Evolutionary conservation across 2,797 vertebrate species (phyloP), one percentile per base, ranked within the genome.

Genomic region (Esox lucius): DNA sequence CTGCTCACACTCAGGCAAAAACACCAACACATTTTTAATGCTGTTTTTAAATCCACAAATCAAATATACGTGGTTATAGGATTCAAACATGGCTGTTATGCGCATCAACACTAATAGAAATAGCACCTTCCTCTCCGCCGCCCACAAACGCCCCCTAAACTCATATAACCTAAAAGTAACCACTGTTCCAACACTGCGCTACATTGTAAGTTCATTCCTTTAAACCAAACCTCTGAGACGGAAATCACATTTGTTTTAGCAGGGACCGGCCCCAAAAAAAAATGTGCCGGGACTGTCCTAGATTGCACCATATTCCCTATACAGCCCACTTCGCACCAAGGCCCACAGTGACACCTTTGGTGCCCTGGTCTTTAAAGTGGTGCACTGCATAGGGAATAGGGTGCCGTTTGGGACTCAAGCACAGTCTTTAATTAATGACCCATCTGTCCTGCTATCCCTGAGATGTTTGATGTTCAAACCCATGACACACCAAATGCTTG

Each of bases 371-470:
- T 42, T 42, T 42, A 42, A 9, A 42, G 39, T 42, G 9, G 39
- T 42, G 39, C 5, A 42, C 39, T 9, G 5, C 42, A 39, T 42
- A 42, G 39, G n/a, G 19, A 56, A 56, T 19, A n/a, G 19, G 53
- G 53, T 22, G 8, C n/a, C 53, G 56, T 56, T 56, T 56, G 53
- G 53, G n/a, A 56, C n/a, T 8, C 53, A 4, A 8, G 0, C 84
- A 81, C 85, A 85, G 85, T 91, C 90, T 87, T 91, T 92, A 93
- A 94, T 94, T 92, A 93, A 93, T 93, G 90, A 93, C 92, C 90
- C 91, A 92, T 93, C 91, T 93, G 91, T 90, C 90, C 91, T 84
- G n/a, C n/a, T 56, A 82, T 70, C 85, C 82, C 81, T 84, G 84
- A 86, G 82, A 85, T 86, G 81, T 81, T 22, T 85, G 82, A 85